Evolutionary conservation across 2,113 vertebrate genomes (phyloP).

Genomic region (Tapirus terrestris): DNA sequence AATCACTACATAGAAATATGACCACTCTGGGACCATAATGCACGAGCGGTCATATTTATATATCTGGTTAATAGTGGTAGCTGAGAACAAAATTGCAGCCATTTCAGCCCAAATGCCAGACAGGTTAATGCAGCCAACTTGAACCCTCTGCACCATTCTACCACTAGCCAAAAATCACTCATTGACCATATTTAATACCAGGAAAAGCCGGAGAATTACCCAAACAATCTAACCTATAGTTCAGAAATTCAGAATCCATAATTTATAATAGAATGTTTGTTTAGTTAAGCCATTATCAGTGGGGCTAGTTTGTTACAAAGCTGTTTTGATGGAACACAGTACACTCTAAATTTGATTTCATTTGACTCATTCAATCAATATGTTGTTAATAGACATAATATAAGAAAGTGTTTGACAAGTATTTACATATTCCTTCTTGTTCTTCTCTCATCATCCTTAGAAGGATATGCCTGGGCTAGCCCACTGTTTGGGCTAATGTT

Average conservation of each 20-base stretch:
- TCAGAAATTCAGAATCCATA: background rate
- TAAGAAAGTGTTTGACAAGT: background rate
- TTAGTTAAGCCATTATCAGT: background rate
- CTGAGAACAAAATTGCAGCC: background rate
- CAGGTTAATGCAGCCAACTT: background rate
- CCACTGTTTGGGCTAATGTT: background rate
- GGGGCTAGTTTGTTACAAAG: background rate
- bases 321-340: background rate
- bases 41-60: background rate
- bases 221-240: background rate
- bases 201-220: background rate
- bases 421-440: background rate
- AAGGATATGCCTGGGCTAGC: background rate
- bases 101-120: background rate
- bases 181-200: background rate
- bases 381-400: background rate
- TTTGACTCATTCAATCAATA: background rate
- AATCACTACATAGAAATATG: background rate
- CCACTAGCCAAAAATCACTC: background rate
- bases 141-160: background rate
- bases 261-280: background rate
- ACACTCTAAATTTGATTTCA: background rate
- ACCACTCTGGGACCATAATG: background rate
- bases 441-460: background rate
- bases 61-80: background rate